Evolutionary conservation across 35 echinoderm and acorn worm genomes (phyloP), one percentile per base, ranked within the genome.

Genomic region (Ophioderma brevispina): DNA sequence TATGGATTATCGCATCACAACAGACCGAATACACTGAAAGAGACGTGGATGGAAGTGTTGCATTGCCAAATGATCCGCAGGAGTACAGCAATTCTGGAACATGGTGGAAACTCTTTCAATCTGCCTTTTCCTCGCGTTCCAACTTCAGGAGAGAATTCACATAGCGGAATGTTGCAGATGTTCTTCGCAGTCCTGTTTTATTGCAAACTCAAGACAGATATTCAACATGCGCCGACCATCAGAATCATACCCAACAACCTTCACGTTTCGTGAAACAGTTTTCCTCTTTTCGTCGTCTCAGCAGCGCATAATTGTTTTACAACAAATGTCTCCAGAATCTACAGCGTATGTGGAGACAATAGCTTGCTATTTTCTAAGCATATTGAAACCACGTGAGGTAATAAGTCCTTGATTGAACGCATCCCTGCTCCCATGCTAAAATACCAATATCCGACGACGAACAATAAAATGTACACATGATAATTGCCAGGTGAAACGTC

Each of bases 21-120:
- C 2, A 36, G 78, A 40, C 17, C 33, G 32, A 35, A 80, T 80
- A 25, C 36, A 80, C 32, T 80, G 1, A 80, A 37, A n/a, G 78
- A 80, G 31, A 31, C 32, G 4, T 80, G 38, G 78, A 80, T 34
- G 78, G 78, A 80, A 80, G 17, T 31, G 5, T 80, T 80, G 34
- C 4, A 4, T 4, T 80, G 78, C n/a, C 2, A 80, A 36, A 80
- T 35, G 78, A 36, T 34, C 78, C 78, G 3, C 4, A 80, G 11
- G 78, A 80, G 33, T 33, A 35, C 1, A 35, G 13, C 6, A 80
- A 80, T 40, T 36, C 36, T 25, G 13, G 78, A 80, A 36, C n/a
- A 35, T 80, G 78, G 78, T 1, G 78, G 78, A 5, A 80, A 80
- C 78, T 80, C 78, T n/a, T 80, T 80, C 38, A 80, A 80, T 34